These are phyloP conservation scores for Chymomyza costata DNA, from an alignment of 1,140 invertebrate species.

Conservation along the genomic window DNA sequence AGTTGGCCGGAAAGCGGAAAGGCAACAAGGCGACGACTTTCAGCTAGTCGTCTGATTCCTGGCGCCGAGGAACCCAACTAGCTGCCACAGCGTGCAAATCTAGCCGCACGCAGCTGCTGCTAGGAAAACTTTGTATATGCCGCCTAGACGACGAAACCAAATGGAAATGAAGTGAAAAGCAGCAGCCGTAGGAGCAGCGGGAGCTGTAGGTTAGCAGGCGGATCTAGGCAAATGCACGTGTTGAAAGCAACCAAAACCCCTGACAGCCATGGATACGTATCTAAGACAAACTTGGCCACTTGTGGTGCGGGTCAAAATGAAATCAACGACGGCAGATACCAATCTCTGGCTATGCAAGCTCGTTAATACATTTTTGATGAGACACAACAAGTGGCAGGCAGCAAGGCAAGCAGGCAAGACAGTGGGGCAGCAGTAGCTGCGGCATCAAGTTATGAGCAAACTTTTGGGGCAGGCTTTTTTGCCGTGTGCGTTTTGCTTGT, in stretches of 20 bases:
- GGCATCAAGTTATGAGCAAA: constrained; percentile 55
- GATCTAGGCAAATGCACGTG: constrained; percentile 45
- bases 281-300: constrained; percentile 49
- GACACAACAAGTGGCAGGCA: constrained; percentile 67
- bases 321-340: constrained; percentile 70
- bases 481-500: constrained; percentile 30
- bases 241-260: too few species aligned
- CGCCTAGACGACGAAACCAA: too few species aligned
- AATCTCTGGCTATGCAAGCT: constrained; percentile 71
- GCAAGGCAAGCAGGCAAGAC: constrained; percentile 31
- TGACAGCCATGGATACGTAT: constrained; percentile 60
- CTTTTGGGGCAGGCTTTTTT: constrained; percentile 47
- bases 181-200: neutral
- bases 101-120: too few species aligned
- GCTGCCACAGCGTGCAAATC: too few species aligned
- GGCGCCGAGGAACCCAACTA: too few species aligned
- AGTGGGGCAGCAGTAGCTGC: neutral
- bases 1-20: constrained; percentile 34
- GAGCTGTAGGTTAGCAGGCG: constrained; percentile 7
- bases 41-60: too few species aligned
- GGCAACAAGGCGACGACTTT: constrained; percentile 4
- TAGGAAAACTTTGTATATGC: too few species aligned
- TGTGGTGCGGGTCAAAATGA: constrained; percentile 40
- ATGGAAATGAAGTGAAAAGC: too few species aligned
- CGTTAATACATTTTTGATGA: constrained; percentile 74